Conservation (phyloP, 2,888 invertebrate genomes). For the Torymus aiolomorphi region DNA sequence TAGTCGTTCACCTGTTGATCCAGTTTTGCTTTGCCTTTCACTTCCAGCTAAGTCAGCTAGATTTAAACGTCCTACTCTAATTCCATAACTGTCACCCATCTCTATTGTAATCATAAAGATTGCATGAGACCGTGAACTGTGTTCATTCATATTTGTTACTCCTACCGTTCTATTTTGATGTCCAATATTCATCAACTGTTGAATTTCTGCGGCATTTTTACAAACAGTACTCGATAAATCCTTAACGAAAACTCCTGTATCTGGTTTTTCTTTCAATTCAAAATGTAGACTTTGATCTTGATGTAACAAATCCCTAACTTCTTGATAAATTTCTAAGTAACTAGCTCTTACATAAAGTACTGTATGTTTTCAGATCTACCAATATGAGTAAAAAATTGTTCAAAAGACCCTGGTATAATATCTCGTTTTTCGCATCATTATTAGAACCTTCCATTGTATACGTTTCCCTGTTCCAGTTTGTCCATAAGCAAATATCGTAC, state of each 20-base stretch:
- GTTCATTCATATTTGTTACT: constrained; percentile 98
- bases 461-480: constrained; percentile 97
- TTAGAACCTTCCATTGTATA: constrained; percentile 86
- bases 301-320: constrained; percentile 84
- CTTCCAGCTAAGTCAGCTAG: constrained; percentile 98
- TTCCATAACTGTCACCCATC: constrained; percentile 82
- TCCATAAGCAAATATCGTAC: constrained; percentile 99
- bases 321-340: constrained; percentile 98
- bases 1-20: constrained; percentile 93
- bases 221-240: constrained; percentile 96
- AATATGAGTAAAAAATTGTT: constrained; percentile 98
- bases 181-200: constrained; percentile 94
- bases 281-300: constrained; percentile 83
- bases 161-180: constrained; percentile 95
- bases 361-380: constrained; percentile 93
- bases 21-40: constrained; percentile 97
- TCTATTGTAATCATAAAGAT: constrained; percentile 99
- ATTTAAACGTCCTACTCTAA: constrained; percentile 94
- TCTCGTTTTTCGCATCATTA: constrained; percentile 85
- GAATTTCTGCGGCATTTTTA: constrained; percentile 94
- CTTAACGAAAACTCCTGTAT: constrained; percentile 95
- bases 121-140: constrained; percentile 97
- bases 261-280: constrained; percentile 86
- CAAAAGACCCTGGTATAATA: constrained; percentile 96
- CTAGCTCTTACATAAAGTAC: constrained; percentile 96